Percentiles rank a stretch among this genome's conserved stretches.
phyloP scores from a whole-genome alignment of 2,888 invertebrate species.

The Synanthedon tipuliformis region DNA sequence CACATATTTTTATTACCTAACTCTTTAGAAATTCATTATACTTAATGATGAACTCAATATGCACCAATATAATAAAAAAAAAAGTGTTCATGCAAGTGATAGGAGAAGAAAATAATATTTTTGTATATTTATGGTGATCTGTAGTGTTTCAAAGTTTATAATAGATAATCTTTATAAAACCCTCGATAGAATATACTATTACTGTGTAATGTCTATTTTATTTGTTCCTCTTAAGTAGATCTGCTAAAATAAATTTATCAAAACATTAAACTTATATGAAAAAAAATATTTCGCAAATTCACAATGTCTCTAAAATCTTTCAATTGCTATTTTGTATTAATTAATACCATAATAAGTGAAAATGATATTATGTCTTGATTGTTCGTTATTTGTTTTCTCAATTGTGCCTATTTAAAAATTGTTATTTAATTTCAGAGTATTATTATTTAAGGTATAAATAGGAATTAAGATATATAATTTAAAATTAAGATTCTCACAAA shows the following conservation, averaged over 20 bases:
- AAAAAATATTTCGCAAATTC: too few relatives aligned
- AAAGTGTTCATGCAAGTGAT: slow-evolving; percentile 67
- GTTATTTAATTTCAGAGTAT: slow-evolving; percentile 50
- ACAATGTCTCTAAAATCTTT: too few relatives aligned
- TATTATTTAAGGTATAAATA: slow-evolving; percentile 27
- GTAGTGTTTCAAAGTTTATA: slow-evolving; percentile 37
- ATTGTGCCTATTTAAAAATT: slow-evolving; percentile 47
- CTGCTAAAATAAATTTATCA: too few relatives aligned
- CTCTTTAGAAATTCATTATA: slow-evolving; percentile 5
- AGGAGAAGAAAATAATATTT: slow-evolving; percentile 60
- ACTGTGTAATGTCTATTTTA: too few relatives aligned
- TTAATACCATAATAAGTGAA: background rate
- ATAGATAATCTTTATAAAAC: slow-evolving; percentile 25
- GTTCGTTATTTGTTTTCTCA: slow-evolving; percentile 27
- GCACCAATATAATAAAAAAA: slow-evolving; percentile 32
- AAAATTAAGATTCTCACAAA: slow-evolving; percentile 38
- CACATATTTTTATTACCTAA: background rate
- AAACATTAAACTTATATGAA: too few relatives aligned
- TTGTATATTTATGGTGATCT: slow-evolving; percentile 52
- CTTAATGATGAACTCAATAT: slow-evolving; percentile 15
- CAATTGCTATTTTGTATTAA: too few relatives aligned
- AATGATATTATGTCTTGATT: background rate
- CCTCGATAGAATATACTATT: slow-evolving; percentile 3
- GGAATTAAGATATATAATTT: slow-evolving; percentile 24
- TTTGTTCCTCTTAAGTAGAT: too few relatives aligned